Evolutionary conservation across 2,797 vertebrate genomes (phyloP).

Genomic region (Odontamblyopus rebecca): DNA sequence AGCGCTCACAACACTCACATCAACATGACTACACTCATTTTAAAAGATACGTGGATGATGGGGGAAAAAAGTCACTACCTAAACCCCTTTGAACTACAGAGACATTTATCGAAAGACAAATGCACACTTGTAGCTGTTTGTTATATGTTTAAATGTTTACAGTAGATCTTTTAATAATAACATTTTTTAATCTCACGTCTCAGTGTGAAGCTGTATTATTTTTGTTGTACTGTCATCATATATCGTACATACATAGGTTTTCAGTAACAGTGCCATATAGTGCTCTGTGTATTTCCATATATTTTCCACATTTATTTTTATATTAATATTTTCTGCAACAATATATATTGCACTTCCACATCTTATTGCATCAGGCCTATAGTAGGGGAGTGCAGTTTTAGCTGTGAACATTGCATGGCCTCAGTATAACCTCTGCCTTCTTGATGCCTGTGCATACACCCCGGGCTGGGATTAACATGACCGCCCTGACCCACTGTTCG

Average conservation of each 20-base stretch:
- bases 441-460: conserved; percentile 39
- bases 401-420: conserved; percentile 24
- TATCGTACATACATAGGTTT: too few species aligned
- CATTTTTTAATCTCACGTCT: too few species aligned
- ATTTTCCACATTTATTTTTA: background rate
- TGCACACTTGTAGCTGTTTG: too few species aligned
- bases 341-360: background rate
- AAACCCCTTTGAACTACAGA: background rate
- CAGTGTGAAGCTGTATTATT: background rate
- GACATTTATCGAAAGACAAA: too few species aligned
- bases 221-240: background rate
- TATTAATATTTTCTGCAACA: background rate
- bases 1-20: background rate
- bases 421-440: conserved; percentile 47
- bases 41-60: background rate
- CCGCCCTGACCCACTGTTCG: conserved; percentile 30
- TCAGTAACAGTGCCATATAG: background rate
- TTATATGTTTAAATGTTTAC: too few species aligned
- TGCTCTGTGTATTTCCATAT: background rate
- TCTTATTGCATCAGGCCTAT: background rate
- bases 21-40: background rate
- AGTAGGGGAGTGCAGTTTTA: background rate
- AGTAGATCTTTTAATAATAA: too few species aligned
- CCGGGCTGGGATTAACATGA: conserved; percentile 64
- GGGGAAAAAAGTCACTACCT: background rate